Evolutionary conservation across 2,888 invertebrate genomes (phyloP), one percentile per base, ranked within the genome.

Genomic region (Cantharis lateralis): DNA sequence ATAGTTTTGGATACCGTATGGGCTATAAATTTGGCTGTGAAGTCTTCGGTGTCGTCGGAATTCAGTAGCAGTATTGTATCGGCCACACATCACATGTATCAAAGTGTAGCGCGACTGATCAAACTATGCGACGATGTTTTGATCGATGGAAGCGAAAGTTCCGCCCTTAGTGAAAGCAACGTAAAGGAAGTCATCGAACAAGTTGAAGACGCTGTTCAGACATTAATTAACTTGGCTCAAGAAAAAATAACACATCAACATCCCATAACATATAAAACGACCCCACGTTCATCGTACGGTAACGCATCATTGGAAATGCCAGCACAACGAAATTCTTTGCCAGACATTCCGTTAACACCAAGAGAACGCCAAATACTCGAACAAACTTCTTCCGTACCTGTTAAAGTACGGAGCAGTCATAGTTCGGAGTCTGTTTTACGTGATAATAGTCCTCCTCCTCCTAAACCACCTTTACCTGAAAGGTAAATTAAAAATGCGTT

Each of bases 1-100:
- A 95, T 98, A 84, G 95, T 98, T 80, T 91, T 98, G 87, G 98
- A 98, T 88, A 96, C 95, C 74, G 95, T 98, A 82, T 95, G 96
- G 86, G 93, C 94, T 86, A 95, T 96, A 88, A 95, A 95, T 88
- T 93, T 88, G 72, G 84, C 87, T 18, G 86, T 89, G 26, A 87
- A 87, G 79, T 87, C 88, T 15, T 86, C 87, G 10, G 84, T 86
- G n/a, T 81, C 85, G 0, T 82, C 84, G 20, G 87, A 88, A 77
- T 85, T 82, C 20, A 94, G 95, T 82, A 93, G 94, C 74, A 91
- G 91, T 68, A 89, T 96, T 82, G 91, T 92, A 84, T 94, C 94
- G 73, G 96, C 96, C 13, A 95, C 95, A 72, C 95, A 95, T 87
- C 94, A 95, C 85, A 93, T 98, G 75, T 96, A 96, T 86, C 93